Evolutionary conservation across 2,888 invertebrate genomes (phyloP), one percentile per base, ranked within the genome.

Genomic region (Cheilosia scutellata): DNA sequence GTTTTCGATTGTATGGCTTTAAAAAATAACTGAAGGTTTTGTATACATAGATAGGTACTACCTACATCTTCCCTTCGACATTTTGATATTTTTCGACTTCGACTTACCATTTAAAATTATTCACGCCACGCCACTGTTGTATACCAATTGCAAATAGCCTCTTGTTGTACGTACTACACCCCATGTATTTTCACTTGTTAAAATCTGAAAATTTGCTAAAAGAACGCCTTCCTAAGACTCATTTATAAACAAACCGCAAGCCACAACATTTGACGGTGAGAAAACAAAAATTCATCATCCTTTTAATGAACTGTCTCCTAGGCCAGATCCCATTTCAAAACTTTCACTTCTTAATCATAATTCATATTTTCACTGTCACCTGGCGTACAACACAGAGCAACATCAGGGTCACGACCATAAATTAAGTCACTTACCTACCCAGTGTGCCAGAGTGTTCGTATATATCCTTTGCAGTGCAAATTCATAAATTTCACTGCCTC

Each of bases 331-430:
- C 53, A 55, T 55, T 55, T 55, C 42, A 68, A 53, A 53, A 29
- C 27, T 53, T 66, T 51, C 27, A 27, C 53, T 51, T 20, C 16
- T 66, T 20, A 20, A 63, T 31, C 16, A 63, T 63, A 37, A 37
- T 68, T 55, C 40, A 27, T 29, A 42, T 37, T 63, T 63, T 16
- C 42, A 42, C 62, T 62, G 51, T 42, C 53, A 74, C 42, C 62
- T n/a, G 20, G 40, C 25, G 16, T 31, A 29, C 51, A 42, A 44
- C 40, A 31, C n/a, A n/a, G 27, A 29, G 20, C 20, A 71, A 29
- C 31, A 68, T 68, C 68, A 58, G 79, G 79, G 58, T 79, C 70
- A 82, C 6, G 55, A 63, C 51, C 57, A 75, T 82, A 82, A 82
- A 82, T 82, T 76, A 82, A 76, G 75, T 75, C 68, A 55, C 40